These are phyloP conservation scores for Aplocera efformata DNA, from an alignment of 2,888 invertebrate genomes.

Conservation along the genomic window DNA sequence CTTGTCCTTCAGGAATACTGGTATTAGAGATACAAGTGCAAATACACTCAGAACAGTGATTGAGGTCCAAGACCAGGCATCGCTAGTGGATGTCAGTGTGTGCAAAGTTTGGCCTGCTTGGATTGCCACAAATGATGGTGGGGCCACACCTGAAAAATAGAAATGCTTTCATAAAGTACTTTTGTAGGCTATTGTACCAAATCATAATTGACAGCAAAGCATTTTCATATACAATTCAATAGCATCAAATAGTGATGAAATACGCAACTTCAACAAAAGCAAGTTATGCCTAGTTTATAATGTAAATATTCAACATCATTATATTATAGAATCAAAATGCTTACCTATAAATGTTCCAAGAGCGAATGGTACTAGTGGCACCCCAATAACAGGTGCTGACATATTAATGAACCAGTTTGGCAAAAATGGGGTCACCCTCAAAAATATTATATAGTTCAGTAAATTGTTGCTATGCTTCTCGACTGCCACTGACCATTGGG, in stretches of 20 bases:
- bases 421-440: slow-evolving; percentile 97
- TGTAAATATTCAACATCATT: no score
- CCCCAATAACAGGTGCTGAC: slow-evolving; percentile 97
- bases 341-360: slow-evolving; percentile 96
- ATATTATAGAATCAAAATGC: no score
- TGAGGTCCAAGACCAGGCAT: slow-evolving; percentile 94
- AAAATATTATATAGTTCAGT: slow-evolving; percentile 97
- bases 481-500: slow-evolving; percentile 92
- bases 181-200: background rate
- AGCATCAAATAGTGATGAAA: background rate
- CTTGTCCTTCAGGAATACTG: slow-evolving; percentile 91
- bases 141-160: slow-evolving; percentile 90
- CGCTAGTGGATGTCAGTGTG: slow-evolving; percentile 92
- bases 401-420: slow-evolving; percentile 99
- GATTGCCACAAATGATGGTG: slow-evolving; percentile 98
- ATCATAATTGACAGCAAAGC: slow-evolving; percentile 3
- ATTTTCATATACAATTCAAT: background rate
- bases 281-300: background rate
- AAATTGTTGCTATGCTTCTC: slow-evolving; percentile 92
- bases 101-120: slow-evolving; percentile 98
- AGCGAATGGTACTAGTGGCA: slow-evolving; percentile 95
- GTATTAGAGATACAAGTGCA: slow-evolving; percentile 91
- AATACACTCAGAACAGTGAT: slow-evolving; percentile 87
- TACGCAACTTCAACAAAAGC: no score
- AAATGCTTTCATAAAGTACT: no score